Conservation (phyloP, 2,797 vertebrate genomes). For the Oophaga sylvatica region DNA sequence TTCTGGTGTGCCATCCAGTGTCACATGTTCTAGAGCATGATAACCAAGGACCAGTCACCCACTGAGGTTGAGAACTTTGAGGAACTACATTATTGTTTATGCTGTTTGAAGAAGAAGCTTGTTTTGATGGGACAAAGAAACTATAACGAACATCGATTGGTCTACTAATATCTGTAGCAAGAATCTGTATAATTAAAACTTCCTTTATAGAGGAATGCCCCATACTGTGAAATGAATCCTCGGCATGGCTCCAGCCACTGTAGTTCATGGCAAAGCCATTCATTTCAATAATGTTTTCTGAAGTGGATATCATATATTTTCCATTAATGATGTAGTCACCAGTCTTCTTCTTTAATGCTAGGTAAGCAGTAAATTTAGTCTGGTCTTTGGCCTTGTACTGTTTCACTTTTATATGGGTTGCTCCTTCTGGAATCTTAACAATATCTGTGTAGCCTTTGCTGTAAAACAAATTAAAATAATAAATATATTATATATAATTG, state of each 20-base stretch:
- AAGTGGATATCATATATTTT: constrained; percentile 98
- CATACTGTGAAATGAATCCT: constrained; percentile 92
- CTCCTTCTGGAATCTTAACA: constrained; percentile 91
- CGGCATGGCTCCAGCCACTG: constrained; percentile 94
- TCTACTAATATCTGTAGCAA: constrained; percentile 90
- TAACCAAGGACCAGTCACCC: constrained; percentile 91
- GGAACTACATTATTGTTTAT: constrained; percentile 68
- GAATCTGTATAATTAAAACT: constrained; percentile 86
- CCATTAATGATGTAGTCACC: constrained; percentile 94
- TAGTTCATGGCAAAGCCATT: constrained; percentile 96
- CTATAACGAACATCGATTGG: constrained; percentile 93
- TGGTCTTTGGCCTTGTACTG: constrained; percentile 94
- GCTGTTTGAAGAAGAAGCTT: constrained; percentile 70
- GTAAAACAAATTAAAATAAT: constrained; percentile 32
- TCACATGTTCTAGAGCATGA: constrained; percentile 94
- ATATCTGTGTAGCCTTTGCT: constrained; percentile 98
- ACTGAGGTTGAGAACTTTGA: constrained; percentile 75
- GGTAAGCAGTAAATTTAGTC: constrained; percentile 90
- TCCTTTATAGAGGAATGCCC: constrained; percentile 88
- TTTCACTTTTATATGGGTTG: constrained; percentile 94
- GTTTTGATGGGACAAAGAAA: constrained; percentile 86
- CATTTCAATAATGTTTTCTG: constrained; percentile 90
- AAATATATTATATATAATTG: constrained; percentile 10
- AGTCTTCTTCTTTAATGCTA: constrained; percentile 86
- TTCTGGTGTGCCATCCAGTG: constrained; percentile 96